Evolutionary conservation across 2,888 invertebrate genomes (phyloP).

Genomic region (Germaria angustata): DNA sequence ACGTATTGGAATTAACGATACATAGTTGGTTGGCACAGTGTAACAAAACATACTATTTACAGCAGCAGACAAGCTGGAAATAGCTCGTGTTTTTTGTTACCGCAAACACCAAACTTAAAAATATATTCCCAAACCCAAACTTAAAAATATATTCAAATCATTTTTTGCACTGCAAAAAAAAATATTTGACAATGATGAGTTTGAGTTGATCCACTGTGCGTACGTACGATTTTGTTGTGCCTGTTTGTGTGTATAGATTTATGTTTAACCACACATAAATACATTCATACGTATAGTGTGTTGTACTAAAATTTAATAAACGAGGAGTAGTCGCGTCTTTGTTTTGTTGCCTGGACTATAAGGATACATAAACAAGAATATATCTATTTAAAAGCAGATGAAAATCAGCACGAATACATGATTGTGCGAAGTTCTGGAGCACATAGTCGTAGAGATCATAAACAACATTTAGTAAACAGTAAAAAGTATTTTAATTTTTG

Average conservation of each 20-base stretch:
- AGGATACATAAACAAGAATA: conserved; percentile 29
- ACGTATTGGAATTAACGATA: not conserved
- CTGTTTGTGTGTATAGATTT: not conserved
- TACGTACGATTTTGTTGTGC: not conserved
- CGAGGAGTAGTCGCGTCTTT: too few species aligned
- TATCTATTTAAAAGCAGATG: conserved; percentile 45
- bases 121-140: too few species aligned
- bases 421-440: conserved; percentile 9
- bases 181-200: too few species aligned
- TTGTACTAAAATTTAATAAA: not conserved
- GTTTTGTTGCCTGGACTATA: not conserved
- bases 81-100: too few species aligned
- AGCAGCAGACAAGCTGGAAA: too few species aligned
- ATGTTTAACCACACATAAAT: not conserved
- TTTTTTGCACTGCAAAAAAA: too few species aligned
- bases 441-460: not conserved
- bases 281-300: not conserved
- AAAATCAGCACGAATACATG: conserved; percentile 46
- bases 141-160: too few species aligned
- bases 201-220: conserved; percentile 18
- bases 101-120: too few species aligned
- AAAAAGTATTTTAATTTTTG: not conserved
- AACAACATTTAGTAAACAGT: not conserved
- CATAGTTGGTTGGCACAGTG: conserved; percentile 26
- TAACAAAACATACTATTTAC: not conserved